These are phyloP conservation scores for Athetis lepigone DNA, from an alignment of 2,888 invertebrate species.

Conservation along the genomic window DNA sequence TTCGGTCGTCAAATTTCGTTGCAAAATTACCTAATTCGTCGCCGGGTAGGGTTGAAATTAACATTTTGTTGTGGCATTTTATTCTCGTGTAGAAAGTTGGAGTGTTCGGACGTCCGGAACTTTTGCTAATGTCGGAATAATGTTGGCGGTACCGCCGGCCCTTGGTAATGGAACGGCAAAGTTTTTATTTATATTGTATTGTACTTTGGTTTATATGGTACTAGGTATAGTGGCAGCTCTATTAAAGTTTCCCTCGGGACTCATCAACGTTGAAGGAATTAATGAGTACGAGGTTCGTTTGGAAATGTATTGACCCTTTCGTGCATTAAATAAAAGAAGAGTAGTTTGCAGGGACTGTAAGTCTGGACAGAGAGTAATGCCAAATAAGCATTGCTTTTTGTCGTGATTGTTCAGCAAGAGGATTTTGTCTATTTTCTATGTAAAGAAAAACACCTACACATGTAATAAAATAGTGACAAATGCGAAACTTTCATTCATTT, in stretches of 20 bases:
- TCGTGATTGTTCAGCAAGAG: too few relatives aligned
- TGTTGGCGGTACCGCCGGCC: slow-evolving; percentile 69
- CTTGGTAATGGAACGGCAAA: slow-evolving; percentile 68
- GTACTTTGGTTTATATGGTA: slow-evolving; percentile 64
- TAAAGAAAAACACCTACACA: too few relatives aligned
- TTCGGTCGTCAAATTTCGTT: slow-evolving; percentile 61
- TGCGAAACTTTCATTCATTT: too few relatives aligned
- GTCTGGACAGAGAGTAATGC: neutral
- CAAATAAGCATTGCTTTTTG: too few relatives aligned
- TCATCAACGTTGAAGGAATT: slow-evolving; percentile 60
- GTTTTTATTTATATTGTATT: slow-evolving; percentile 70
- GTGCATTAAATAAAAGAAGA: neutral
- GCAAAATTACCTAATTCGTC: slow-evolving; percentile 73
- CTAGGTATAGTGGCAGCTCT: slow-evolving; percentile 57
- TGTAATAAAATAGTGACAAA: too few relatives aligned
- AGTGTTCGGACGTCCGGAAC: slow-evolving; percentile 76
- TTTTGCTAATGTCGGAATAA: slow-evolving; percentile 84
- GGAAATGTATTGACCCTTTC: slow-evolving; percentile 49
- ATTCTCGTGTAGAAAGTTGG: slow-evolving; percentile 76
- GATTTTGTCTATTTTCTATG: too few relatives aligned
- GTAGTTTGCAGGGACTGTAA: slow-evolving; percentile 2
- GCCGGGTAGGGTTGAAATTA: slow-evolving; percentile 77
- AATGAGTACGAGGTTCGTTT: slow-evolving; percentile 56
- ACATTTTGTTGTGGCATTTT: slow-evolving; percentile 81
- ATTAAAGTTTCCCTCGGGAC: slow-evolving; percentile 57